Conservation (phyloP, 2,888 invertebrate species). For the Aplocera efformata region DNA sequence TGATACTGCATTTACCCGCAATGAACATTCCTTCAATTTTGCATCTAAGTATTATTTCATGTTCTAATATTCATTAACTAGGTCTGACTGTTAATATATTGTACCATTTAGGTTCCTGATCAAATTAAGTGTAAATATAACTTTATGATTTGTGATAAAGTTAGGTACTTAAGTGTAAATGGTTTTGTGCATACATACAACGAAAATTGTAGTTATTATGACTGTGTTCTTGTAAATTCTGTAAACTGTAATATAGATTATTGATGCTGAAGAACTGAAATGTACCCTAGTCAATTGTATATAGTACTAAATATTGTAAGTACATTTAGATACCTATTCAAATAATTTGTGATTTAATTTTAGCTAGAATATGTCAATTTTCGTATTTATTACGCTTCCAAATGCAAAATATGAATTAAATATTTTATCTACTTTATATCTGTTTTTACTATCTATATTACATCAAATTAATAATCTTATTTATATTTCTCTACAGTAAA, state of each 20-base stretch:
- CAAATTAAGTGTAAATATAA: conserved; percentile 42
- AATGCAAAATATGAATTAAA: conserved; percentile 78
- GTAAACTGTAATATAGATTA: conserved; percentile 42
- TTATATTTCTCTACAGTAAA: too few relatives aligned
- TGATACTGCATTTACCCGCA: conserved; percentile 10
- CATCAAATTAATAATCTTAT: too few relatives aligned
- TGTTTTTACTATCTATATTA: conserved; percentile 34
- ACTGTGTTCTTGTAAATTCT: conserved; percentile 52
- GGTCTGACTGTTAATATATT: conserved; percentile 26
- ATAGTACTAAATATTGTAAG: conserved; percentile 54
- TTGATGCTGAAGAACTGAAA: conserved; percentile 73
- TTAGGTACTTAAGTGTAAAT: conserved; percentile 64
- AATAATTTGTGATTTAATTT: conserved; percentile 75
- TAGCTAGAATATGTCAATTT: conserved; percentile 71
- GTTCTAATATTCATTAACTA: conserved; percentile 15
- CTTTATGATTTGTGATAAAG: conserved; percentile 67
- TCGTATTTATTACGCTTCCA: conserved; percentile 81
- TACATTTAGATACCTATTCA: conserved; percentile 58
- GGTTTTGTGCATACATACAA: conserved; percentile 24
- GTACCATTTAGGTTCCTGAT: conserved; percentile 63
- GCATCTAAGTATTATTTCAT: not conserved
- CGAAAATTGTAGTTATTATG: conserved; percentile 41
- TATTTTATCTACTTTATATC: conserved; percentile 68
- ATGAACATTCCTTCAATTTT: conserved; percentile 44
- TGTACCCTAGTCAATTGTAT: conserved; percentile 80